These are phyloP conservation scores for Limanda limanda DNA, from an alignment of 2,113 vertebrate genomes.

Conservation along the genomic window DNA sequence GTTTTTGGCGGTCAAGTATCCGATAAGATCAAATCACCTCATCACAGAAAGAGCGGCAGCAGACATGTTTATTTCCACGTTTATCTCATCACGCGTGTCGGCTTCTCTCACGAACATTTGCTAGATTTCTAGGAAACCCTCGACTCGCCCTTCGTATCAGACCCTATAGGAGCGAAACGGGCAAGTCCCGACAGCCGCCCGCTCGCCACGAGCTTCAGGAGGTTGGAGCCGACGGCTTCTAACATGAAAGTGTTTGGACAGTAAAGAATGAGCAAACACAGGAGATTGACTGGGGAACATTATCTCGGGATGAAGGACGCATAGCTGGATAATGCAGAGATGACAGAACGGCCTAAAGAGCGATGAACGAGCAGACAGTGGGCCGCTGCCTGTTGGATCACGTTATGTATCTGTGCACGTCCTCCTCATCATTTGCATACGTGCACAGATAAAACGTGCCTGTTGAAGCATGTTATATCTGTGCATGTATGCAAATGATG, in stretches of 20 bases:
- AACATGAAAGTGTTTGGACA: conserved; percentile 59
- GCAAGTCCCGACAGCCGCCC: conserved; percentile 49
- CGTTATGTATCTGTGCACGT: neutral
- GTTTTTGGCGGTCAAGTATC: too few relatives aligned
- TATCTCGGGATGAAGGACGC: conserved; percentile 13
- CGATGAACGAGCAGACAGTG: neutral
- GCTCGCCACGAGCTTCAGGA: conserved; percentile 4
- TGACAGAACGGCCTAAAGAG: conserved; percentile 40
- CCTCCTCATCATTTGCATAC: neutral
- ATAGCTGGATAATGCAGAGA: conserved; percentile 41
- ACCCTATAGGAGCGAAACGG: conserved; percentile 41
- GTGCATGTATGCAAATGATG: conserved; percentile 21
- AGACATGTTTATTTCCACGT: too few relatives aligned
- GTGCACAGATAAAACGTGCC: neutral
- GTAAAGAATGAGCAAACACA: conserved; percentile 55
- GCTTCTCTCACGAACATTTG: too few relatives aligned
- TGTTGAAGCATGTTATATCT: conserved; percentile 23
- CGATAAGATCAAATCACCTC: too few relatives aligned
- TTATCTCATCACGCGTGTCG: too few relatives aligned
- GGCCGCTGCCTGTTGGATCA: conserved; percentile 32
- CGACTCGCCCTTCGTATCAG: conserved; percentile 42
- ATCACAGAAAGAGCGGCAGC: too few relatives aligned
- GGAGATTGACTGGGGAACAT: conserved; percentile 42
- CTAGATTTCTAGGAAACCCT: neutral
- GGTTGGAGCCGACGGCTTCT: neutral